Conservation (phyloP, 2,888 invertebrate genomes). For the Eristalinus sepulchralis region DNA sequence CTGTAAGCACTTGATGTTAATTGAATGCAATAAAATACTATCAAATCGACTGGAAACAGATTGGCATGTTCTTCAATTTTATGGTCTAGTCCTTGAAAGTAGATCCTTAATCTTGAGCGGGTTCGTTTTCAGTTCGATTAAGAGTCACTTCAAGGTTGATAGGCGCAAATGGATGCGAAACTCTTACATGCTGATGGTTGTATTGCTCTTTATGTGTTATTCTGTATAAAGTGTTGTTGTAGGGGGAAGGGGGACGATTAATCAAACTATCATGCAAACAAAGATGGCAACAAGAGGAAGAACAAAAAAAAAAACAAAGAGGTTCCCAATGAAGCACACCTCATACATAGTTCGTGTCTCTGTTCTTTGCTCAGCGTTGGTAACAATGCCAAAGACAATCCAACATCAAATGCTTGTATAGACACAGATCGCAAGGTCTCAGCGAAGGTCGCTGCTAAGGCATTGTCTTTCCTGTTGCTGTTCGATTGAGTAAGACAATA, state of each 20-base stretch:
- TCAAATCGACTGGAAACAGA: conserved; percentile 38
- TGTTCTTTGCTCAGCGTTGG: not conserved
- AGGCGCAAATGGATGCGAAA: too few relatives aligned
- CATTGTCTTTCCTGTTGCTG: not conserved
- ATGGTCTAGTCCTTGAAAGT: not conserved
- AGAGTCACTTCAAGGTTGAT: too few relatives aligned
- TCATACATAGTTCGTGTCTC: not conserved
- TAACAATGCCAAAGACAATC: not conserved
- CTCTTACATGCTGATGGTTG: too few relatives aligned
- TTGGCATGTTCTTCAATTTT: conserved; percentile 35
- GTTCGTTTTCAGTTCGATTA: too few relatives aligned
- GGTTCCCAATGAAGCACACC: not conserved
- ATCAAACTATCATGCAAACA: too few relatives aligned
- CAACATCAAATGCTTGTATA: not conserved
- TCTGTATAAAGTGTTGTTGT: too few relatives aligned
- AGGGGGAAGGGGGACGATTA: too few relatives aligned
- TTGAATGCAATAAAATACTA: conserved; percentile 39
- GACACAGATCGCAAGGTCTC: not conserved
- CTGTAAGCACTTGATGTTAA: conserved; percentile 27
- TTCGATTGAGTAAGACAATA: not conserved
- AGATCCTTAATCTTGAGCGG: too few relatives aligned
- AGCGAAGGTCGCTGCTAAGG: not conserved
- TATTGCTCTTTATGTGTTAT: too few relatives aligned
- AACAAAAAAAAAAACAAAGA: not conserved
- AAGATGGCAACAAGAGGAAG: too few relatives aligned